Evolutionary conservation across 2,888 invertebrate species (phyloP), one percentile per base, ranked within the genome.

Genomic region (Cerastoderma edule): DNA sequence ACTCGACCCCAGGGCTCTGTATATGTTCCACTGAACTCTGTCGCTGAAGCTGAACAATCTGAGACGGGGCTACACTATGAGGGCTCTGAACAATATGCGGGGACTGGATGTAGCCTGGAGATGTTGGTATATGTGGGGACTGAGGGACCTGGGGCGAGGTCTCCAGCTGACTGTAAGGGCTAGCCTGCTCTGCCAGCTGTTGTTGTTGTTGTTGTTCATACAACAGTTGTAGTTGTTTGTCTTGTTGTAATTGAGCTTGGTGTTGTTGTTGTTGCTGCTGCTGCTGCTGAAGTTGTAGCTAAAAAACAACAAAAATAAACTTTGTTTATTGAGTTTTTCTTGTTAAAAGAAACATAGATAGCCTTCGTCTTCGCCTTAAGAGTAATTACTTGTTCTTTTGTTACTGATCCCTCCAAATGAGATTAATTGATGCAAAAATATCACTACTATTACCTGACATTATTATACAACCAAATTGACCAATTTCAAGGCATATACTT

Each of bases 231-330:
- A 83, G 71, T 53, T 83, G 81, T 33, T 78, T 69, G 24, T 83
- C 77, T 30, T 83, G 69, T 60, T 80, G 75, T 22, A 76, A 53
- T 39, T 83, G 83, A 8, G 76, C 74, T 66, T 86, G 85, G 56
- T 78, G 80, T n/a, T 72, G 70, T 64, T 83, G 85, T 50, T 85
- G 83, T 66, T 83, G 83, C 66, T 83, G 84, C 46, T 85, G 79
- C 44, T 85, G 87, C 33, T 79, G 78, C 53, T 80, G 80, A 27
- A 76, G 44, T 39, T 64, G 64, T 50, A 66, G 33, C 66, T 66
- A n/a, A n/a, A n/a, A n/a, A n/a, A n/a, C n/a, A n/a, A n/a, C n/a
- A n/a, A n/a, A n/a, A n/a, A n/a, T n/a, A n/a, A n/a, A n/a, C n/a
- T n/a, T n/a, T n/a, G n/a, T n/a, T n/a, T n/a, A n/a, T n/a, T n/a